A percentile compares a stretch with the other conserved stretches of the same genome.
These are phyloP conservation scores for Neogale vison DNA, from an alignment of 2,113 vertebrate species.

Conservation along the genomic window DNA sequence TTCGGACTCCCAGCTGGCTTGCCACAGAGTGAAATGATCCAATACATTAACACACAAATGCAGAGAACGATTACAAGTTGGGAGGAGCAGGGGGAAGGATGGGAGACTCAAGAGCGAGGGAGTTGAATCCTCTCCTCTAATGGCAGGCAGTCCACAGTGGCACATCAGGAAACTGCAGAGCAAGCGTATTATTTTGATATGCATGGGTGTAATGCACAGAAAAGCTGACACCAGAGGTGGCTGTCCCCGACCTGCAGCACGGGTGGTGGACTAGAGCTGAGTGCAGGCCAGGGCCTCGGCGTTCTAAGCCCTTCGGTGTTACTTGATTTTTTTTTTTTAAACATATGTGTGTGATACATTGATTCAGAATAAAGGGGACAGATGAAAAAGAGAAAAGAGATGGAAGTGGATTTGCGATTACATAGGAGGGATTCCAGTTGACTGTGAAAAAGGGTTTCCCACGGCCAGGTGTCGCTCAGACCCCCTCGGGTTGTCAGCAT, in stretches of 20 bases:
- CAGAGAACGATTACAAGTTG: neutral
- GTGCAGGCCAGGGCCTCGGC: neutral
- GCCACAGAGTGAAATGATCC: neutral
- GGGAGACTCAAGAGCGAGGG: no score
- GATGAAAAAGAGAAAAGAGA: neutral
- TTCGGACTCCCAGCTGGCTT: neutral
- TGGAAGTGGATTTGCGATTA: neutral
- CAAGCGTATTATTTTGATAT: neutral
- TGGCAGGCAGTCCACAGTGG: neutral
- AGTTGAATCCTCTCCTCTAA: neutral
- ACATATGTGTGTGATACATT: neutral
- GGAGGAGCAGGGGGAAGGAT: neutral
- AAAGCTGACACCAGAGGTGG: neutral
- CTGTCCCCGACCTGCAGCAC: neutral
- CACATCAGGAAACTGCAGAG: neutral
- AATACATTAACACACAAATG: neutral
- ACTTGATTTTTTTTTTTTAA: neutral
- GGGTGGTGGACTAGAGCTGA: neutral
- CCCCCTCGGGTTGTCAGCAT: neutral
- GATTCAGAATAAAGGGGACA: neutral
- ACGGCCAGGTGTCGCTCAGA: neutral
- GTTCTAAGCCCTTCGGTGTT: neutral
- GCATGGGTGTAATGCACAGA: neutral
- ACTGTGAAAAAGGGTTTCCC: neutral
- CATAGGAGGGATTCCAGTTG: neutral